Percentiles rank a stretch among this genome's conserved stretches.
phyloP scores from a whole-genome alignment of 2,113 vertebrate species.

The human region DNA sequence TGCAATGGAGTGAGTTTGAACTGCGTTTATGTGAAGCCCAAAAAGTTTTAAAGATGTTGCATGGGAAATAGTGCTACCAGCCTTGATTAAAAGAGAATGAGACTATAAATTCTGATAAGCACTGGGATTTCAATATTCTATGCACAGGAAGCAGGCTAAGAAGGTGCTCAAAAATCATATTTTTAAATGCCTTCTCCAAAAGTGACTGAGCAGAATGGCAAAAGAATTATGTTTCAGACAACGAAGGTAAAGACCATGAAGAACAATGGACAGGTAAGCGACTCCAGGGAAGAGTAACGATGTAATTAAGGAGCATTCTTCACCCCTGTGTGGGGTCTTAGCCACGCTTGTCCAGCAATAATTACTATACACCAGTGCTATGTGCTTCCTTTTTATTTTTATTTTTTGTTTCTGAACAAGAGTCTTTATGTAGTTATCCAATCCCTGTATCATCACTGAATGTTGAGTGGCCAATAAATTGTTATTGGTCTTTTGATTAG shows the following conservation, averaged over 20 bases:
- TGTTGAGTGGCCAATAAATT: background rate
- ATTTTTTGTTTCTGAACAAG: background rate
- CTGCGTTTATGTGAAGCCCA: background rate
- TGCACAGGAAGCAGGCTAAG: background rate
- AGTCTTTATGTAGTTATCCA: background rate
- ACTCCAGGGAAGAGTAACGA: background rate
- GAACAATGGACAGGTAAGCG: background rate
- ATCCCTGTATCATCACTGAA: background rate
- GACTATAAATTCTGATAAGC: background rate
- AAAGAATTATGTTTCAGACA: background rate
- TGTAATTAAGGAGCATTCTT: background rate
- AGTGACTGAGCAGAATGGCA: background rate
- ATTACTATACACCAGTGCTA: background rate
- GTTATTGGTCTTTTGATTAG: conserved; percentile 1
- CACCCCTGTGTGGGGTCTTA: background rate
- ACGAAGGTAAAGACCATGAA: background rate
- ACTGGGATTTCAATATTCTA: background rate
- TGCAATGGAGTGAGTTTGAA: background rate
- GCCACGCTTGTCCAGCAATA: background rate
- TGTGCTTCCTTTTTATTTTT: background rate
- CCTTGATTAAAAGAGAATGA: background rate
- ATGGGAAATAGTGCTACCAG: background rate
- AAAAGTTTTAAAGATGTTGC: background rate
- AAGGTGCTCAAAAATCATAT: background rate
- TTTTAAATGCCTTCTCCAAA: background rate